phyloP scores from a whole-genome alignment of 2,113 vertebrate genomes.

The Lichenostomus cassidix region DNA sequence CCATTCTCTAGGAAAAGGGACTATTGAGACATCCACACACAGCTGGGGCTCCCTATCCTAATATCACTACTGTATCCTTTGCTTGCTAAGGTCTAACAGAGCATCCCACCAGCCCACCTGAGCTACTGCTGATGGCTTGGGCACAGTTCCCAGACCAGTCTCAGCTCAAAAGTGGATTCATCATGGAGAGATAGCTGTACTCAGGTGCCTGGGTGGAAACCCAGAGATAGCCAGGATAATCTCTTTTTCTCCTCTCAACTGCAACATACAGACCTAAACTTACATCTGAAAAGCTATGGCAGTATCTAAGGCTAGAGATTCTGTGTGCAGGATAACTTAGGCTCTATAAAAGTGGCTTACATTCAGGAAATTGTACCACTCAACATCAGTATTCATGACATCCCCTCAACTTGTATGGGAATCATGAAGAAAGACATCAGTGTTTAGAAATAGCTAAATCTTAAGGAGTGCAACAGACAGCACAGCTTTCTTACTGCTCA shows the following conservation, averaged over 20 bases:
- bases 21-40: background rate
- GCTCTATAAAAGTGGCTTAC: background rate
- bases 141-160: background rate
- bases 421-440: background rate
- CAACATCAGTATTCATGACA: background rate
- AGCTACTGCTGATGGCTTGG: background rate
- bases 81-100: background rate
- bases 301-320: background rate
- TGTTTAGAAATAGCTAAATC: background rate
- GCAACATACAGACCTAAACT: background rate
- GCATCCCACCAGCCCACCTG: background rate
- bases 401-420: background rate
- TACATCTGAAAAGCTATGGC: background rate
- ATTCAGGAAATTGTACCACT: background rate
- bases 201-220: background rate
- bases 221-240: background rate
- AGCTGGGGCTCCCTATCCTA: background rate
- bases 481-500: background rate
- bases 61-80: background rate
- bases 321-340: background rate
- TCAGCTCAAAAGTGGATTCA: background rate
- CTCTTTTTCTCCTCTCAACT: background rate
- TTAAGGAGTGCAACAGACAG: background rate
- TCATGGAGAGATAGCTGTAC: rapidly evolving
- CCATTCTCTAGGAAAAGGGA: background rate